A percentile compares a stretch with the other conserved stretches of the same genome.
Conservation (phyloP, 2,113 vertebrate species). For the Falcunculus frontatus region DNA sequence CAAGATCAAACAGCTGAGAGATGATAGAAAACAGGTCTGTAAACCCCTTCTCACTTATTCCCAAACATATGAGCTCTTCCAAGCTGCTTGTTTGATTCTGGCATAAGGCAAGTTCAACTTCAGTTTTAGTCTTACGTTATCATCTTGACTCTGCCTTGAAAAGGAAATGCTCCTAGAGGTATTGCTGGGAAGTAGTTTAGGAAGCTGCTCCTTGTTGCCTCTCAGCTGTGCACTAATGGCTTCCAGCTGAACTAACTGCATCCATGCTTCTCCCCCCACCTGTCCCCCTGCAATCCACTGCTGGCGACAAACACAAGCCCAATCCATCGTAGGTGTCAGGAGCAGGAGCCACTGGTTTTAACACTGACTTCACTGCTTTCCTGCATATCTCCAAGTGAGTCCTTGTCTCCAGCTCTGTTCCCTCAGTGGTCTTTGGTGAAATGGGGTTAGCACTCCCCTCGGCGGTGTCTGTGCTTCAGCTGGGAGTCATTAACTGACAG, state of each 20-base stretch:
- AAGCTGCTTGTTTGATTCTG: conserved; percentile 29
- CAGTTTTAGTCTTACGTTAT: conserved; percentile 3
- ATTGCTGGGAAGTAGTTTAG: conserved; percentile 28
- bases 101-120: not conserved
- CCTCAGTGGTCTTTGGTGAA: not conserved
- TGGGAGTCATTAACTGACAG: conserved; percentile 56
- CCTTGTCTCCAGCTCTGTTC: not conserved
- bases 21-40: conserved; percentile 38
- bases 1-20: conserved; percentile 28
- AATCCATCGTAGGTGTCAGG: not conserved
- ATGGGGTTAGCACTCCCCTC: not conserved
- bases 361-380: not conserved
- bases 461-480: conserved; percentile 1
- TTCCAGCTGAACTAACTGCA: conserved; percentile 41
- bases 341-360: not conserved
- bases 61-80: not conserved
- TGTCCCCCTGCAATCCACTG: not conserved
- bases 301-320: not conserved
- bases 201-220: conserved; percentile 37
- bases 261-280: not conserved
- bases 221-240: conserved; percentile 30
- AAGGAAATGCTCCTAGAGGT: conserved; percentile 29
- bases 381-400: not conserved
- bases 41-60: conserved; percentile 25
- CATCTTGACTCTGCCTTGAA: conserved; percentile 3